Base-by-base conservation (phyloP, 37 sponge, comb jelly and placozoan species). In the Ianthella basta region DNA sequence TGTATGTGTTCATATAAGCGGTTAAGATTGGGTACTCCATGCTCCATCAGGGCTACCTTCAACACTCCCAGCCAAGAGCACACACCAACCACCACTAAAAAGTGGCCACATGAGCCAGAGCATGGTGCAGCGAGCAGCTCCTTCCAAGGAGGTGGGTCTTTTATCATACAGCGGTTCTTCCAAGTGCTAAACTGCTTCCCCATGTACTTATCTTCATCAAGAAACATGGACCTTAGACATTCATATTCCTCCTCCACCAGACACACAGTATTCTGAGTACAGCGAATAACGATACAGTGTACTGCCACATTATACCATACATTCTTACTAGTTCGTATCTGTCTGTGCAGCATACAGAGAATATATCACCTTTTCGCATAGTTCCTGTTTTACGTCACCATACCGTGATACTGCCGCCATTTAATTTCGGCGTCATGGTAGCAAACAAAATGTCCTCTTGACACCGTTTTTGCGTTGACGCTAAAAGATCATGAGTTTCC, bases 61-160 rank as follows among this genome's bases (percentile, higher is more conserved):
- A 75, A n/a, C 37, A 20, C 8, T 24, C 78, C 78, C 54, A 75
- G 54, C 78, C 78, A 75, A 3, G 78, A 75, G 54, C 37, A 24
- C 41, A 75, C 21, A 10, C 78, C 37, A 3, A 41, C 14, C 25
- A 75, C 24, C 41, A 75, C 38, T 20, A 75, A 14, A 23, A 75
- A 75, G 38, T 75, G 78, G n/a, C 25, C 16, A 50, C 78, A 75
- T 25, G 20, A 40, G 37, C 78, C 54, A 50, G 38, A 75, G 25
- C 78, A 75, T 15, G 21, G 54, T 41, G 25, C 20, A 36, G 78
- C 0, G 53, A 24, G 24, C 20, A 75, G 44, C 37, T 75, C 78
- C 14, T 30, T 3, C 78, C 78, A 75, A 13, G 53, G 38, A 75
- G 54, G 78, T 36, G 78, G 78, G 38, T 75, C 78, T 21, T 24